Base-by-base conservation (phyloP, 2,888 invertebrate genomes). In the Lordiphosa andalusiaca region DNA sequence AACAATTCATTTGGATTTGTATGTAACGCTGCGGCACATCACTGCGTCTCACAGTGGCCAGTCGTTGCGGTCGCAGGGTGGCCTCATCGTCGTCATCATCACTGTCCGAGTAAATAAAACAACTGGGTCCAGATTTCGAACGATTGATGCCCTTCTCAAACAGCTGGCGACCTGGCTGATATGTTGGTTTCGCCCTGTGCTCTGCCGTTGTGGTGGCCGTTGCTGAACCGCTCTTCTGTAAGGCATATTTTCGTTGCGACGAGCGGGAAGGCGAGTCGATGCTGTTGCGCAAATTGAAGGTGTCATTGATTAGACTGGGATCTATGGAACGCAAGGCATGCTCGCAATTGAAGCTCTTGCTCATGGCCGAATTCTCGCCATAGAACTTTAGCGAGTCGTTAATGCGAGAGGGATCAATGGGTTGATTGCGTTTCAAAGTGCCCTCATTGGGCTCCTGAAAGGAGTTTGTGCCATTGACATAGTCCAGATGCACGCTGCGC, bases 391-490 rank as follows among this genome's bases (percentile, higher is more conserved):
- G 72, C 1, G 90, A 90, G 62, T 90, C 90, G 55, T 90, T 89
- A 60, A 90, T 90, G 37, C 90, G 85, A 13, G 90, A 90, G 3
- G 90, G 90, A 86, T 90, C 90, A 23, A 90, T 90, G n/a, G 90
- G 90, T 66, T 90, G 90, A 68, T 90, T 90, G 2, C 86, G 86
- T 72, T 90, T 90, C 2, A 90, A 65, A 2, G 90, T 89, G 55
- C 83, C 88, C 10, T 88, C 89, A 48, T 88, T 89, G 12, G 84
- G 86, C 38, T 86, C 85, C 41, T 85, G 86, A 67, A 90, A 88
- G 13, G 89, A 88, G 69, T 89, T 90, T 2, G 90, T 73, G 33
- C 89, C 89, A 62, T 87, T 90, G 0, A 90, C 86, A 65, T 88
- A 90, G 47, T 90, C 90, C 63, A 87, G 85, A 60, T 89, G 89